A percentile compares a stretch with the other conserved stretches of the same genome.
These are phyloP conservation scores for Drosophila mimetica DNA, from an alignment of 2,888 invertebrate genomes.

Conservation along the genomic window DNA sequence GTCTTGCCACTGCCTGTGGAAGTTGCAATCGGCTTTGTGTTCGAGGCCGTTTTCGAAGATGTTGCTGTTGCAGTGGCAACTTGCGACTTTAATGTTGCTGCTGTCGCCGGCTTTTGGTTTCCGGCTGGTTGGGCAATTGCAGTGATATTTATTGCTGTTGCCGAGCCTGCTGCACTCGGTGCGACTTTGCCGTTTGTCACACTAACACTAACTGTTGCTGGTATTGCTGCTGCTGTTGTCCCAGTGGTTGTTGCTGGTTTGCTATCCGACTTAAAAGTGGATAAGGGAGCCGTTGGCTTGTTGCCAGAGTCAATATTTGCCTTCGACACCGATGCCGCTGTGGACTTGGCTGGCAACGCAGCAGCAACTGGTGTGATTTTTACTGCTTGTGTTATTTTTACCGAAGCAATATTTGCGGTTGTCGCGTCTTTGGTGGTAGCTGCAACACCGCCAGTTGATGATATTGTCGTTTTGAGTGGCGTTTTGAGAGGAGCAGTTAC, in stretches of 20 bases:
- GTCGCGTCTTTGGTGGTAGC: conserved; percentile 15
- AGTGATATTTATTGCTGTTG: not conserved
- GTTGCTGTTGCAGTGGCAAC: conserved; percentile 6
- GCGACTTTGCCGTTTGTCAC: conserved; percentile 20
- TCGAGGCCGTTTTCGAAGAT: conserved; percentile 27
- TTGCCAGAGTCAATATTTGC: conserved; percentile 28
- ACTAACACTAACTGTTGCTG: conserved; percentile 3
- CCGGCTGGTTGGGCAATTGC: conserved; percentile 3
- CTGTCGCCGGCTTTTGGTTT: conserved; percentile 1
- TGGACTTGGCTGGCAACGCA: conserved; percentile 5
- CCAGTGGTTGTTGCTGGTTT: conserved; percentile 16
- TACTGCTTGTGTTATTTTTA: conserved; percentile 5
- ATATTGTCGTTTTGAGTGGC: conserved; percentile 32
- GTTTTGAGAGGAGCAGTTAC: not conserved
- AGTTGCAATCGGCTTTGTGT: conserved; percentile 13
- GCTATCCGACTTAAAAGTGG: conserved; percentile 26
- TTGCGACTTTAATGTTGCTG: conserved; percentile 21
- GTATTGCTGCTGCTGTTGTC: conserved; percentile 2
- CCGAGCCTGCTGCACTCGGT: conserved; percentile 1
- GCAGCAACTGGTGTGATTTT: conserved; percentile 22
- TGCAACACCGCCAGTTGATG: conserved; percentile 9
- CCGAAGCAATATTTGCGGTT: conserved; percentile 3
- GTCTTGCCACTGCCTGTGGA: conserved; percentile 21
- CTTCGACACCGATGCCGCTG: conserved; percentile 11
- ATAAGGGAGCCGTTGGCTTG: conserved; percentile 22